Percentiles rank a stretch among this genome's conserved stretches.
Evolutionary conservation across 1,140 invertebrate genomes (phyloP).

Genomic region (Tetraneura akinire): DNA sequence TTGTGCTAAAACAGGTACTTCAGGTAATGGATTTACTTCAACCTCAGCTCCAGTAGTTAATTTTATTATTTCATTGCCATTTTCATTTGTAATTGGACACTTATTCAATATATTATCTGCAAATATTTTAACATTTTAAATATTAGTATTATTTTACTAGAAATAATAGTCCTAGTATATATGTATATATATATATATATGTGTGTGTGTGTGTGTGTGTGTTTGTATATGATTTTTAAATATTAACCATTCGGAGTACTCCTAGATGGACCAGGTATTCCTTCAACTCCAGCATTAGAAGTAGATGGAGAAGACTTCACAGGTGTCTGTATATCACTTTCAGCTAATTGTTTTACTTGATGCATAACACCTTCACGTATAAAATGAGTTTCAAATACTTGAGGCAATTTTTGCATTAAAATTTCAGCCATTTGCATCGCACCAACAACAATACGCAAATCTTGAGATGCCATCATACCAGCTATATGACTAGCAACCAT

Average conservation of each 20-base stretch:
- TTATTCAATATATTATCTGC: constrained; percentile 22
- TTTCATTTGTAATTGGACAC: neutral
- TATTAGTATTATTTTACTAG: neutral
- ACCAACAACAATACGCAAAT: constrained; percentile 92
- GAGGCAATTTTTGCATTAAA: constrained; percentile 91
- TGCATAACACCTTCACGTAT: constrained; percentile 76
- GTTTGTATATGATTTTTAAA: too few species aligned
- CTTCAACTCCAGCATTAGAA: constrained; percentile 32
- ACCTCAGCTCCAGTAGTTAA: neutral
- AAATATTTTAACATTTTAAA: neutral
- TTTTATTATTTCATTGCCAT: constrained; percentile 31
- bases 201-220: too few species aligned
- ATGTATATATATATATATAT: too few species aligned
- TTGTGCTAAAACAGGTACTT: constrained; percentile 41
- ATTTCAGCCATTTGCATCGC: constrained; percentile 97
- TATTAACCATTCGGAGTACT: constrained; percentile 35
- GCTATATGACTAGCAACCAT: constrained; percentile 95
- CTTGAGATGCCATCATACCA: constrained; percentile 94
- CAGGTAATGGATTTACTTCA: neutral
- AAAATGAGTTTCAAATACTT: constrained; percentile 93
- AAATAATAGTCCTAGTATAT: too few species aligned
- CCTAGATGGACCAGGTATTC: constrained; percentile 42
- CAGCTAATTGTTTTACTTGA: constrained; percentile 52
- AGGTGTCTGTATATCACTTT: constrained; percentile 42
- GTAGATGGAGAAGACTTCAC: constrained; percentile 27